Percentiles rank a stretch among this genome's conserved stretches.
phyloP scores from a whole-genome alignment of 2,888 invertebrate species.

The Autographa pulchrina region DNA sequence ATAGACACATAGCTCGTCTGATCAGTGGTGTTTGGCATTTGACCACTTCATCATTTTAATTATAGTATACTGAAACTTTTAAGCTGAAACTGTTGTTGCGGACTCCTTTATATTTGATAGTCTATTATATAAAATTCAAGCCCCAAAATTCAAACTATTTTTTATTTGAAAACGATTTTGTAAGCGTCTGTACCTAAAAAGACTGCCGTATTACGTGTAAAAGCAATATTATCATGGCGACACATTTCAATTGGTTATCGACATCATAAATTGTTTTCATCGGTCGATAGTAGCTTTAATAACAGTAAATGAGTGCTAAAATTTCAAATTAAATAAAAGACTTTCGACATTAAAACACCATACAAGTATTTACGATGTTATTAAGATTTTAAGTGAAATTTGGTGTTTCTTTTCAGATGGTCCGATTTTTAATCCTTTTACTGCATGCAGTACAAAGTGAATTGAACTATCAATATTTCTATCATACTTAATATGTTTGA shows the following conservation, averaged over 20 bases:
- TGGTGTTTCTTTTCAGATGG: neutral
- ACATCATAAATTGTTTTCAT: slow-evolving; percentile 26
- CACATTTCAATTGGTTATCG: slow-evolving; percentile 8
- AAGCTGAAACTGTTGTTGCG: too few species aligned
- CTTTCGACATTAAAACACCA: slow-evolving; percentile 21
- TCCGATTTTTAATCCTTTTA: neutral
- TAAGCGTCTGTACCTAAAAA: neutral
- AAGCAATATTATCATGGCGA: neutral
- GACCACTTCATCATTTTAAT: too few species aligned
- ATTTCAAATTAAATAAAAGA: slow-evolving; percentile 15
- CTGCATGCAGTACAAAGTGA: neutral
- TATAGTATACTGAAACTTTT: too few species aligned
- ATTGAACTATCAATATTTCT: too few species aligned
- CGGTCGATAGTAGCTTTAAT: slow-evolving; percentile 5
- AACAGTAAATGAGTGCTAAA: neutral
- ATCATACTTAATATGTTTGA: too few species aligned
- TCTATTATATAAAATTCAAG: too few species aligned
- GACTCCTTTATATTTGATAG: too few species aligned
- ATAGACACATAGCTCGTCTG: too few species aligned
- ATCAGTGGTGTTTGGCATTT: too few species aligned
- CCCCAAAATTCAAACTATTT: too few species aligned
- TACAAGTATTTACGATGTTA: slow-evolving; percentile 15
- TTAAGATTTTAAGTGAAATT: neutral
- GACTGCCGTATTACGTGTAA: neutral
- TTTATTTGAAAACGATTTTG: neutral